Base-by-base conservation (phyloP, 2,113 vertebrate species). In the Taxidea taxus region DNA sequence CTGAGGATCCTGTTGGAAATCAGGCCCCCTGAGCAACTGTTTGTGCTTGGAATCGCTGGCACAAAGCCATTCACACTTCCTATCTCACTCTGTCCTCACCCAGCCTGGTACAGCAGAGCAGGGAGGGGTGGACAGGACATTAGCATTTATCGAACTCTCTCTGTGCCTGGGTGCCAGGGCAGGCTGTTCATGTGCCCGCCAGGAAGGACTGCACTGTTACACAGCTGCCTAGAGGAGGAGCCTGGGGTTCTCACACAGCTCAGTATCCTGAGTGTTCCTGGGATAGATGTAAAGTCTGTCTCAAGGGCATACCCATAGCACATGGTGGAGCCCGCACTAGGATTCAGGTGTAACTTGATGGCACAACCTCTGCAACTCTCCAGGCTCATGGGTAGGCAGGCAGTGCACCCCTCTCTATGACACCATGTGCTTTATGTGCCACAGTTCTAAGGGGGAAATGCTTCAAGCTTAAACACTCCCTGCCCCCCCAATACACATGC, bases 121-220 rank as follows among this genome's bases (percentile, higher is more conserved):
- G 2, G 7, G 23, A 6, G 87, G 7, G 9, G 8, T 49, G 4
- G 16, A 10, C 13, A 34, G 49, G 49, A 21, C 2, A 0, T 56
- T 34, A 1, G 34, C 15, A 1, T 62, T 25, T 8, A 14, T 37
- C 3, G 9, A 47, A 18, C 75, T 72, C 7, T 31, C 44, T 74
- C 23, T 16, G 37, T 9, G 7, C 7, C 29, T 0, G 10, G 9
- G 37, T 16, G 47, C 27, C 34, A 27, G 23, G 6, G 20, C 0
- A 0, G 1, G 27, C 37, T 49, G 7, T 34, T 37, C 37, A 0
- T 21, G 5, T 11, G 25, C 42, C n/a, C 6, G 6, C 6, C 0
- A 0, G 3, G 20, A 31, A 60, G 25, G 18, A 20, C 0, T 3
- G 6, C 29, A 39, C 34, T 58, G 2, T 23, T 25, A 44, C 1